Conservation (phyloP, 2,797 vertebrate genomes). For the Peromyscus aztecus region DNA sequence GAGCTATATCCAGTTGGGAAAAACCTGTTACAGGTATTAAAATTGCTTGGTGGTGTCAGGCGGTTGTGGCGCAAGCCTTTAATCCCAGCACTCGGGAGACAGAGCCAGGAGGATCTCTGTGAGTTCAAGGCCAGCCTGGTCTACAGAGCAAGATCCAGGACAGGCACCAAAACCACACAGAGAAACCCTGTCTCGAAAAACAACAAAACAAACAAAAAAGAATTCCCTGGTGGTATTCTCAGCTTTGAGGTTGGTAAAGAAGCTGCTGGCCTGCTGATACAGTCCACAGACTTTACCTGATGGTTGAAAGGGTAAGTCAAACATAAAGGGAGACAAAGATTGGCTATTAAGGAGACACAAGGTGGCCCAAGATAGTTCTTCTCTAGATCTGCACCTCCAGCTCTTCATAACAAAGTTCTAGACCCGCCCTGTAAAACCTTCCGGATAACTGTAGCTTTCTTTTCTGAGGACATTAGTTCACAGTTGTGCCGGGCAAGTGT, state of each 20-base stretch:
- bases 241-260: not conserved
- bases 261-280: not conserved
- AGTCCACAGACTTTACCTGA: not conserved
- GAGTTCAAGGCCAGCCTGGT: too few relatives aligned
- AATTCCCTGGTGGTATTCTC: not conserved
- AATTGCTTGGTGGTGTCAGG: not conserved
- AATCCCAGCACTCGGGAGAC: too few relatives aligned
- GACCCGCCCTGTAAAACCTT: not conserved
- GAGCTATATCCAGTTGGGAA: not conserved
- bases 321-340: not conserved
- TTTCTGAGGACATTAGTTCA: not conserved
- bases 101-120: too few relatives aligned
- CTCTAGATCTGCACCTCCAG: not conserved
- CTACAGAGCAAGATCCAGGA: too few relatives aligned
- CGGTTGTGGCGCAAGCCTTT: too few relatives aligned
- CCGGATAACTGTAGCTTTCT: too few relatives aligned
- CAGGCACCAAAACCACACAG: too few relatives aligned
- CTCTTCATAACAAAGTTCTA: not conserved
- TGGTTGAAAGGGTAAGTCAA: not conserved
- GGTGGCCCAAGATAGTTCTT: not conserved
- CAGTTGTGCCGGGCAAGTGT: not conserved
- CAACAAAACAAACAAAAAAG: too few relatives aligned
- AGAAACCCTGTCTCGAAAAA: too few relatives aligned
- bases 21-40: not conserved
- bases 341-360: not conserved